Conservation (phyloP, 2,797 vertebrate genomes). For the Nannoperca australis region DNA sequence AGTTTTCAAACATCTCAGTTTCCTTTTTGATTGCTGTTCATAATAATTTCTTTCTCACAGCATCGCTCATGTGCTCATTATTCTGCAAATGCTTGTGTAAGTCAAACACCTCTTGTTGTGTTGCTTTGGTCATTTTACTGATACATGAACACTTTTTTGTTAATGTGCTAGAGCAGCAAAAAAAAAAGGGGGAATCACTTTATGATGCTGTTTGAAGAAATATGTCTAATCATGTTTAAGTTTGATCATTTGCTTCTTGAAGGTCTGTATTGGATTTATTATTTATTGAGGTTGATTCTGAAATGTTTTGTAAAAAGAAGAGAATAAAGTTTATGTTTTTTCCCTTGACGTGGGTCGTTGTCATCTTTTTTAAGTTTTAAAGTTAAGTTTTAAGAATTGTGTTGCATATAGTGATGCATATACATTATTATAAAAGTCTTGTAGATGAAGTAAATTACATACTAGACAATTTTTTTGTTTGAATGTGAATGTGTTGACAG, state of each 20-base stretch:
- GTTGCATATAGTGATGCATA: background rate
- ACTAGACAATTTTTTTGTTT: background rate
- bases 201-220: constrained; percentile 66
- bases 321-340: constrained; percentile 83
- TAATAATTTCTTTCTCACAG: constrained; percentile 16
- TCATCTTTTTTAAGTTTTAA: constrained; percentile 14
- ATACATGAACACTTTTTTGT: constrained; percentile 48
- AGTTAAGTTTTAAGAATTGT: background rate
- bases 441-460: background rate
- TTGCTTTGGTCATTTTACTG: constrained; percentile 29
- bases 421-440: background rate
- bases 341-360: constrained; percentile 64
- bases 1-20: constrained; percentile 49
- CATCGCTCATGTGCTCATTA: constrained; percentile 37
- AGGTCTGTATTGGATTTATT: constrained; percentile 76
- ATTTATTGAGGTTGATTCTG: constrained; percentile 79
- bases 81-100: background rate
- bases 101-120: constrained; percentile 13
- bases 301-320: constrained; percentile 87
- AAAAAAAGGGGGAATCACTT: constrained; percentile 5
- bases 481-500: background rate
- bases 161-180: constrained; percentile 82
- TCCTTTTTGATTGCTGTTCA: constrained; percentile 48
- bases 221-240: constrained; percentile 73
- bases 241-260: constrained; percentile 76